Conservation (phyloP, 2,888 invertebrate genomes). For the Tenthredo distinguenda region DNA sequence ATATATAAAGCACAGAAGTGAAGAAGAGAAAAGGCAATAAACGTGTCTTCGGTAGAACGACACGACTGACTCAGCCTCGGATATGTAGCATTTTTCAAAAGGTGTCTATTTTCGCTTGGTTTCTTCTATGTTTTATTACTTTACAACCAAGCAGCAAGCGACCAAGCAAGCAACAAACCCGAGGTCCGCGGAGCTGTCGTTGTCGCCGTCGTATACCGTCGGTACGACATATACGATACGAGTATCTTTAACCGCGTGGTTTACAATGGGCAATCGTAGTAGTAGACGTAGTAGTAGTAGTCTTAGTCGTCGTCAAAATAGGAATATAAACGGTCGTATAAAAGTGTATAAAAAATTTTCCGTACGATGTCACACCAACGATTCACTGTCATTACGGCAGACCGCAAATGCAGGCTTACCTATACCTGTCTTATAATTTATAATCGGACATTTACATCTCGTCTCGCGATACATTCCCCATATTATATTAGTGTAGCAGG, state of each 20-base stretch:
- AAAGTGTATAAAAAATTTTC: background rate
- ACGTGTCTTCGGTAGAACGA: conserved; percentile 35
- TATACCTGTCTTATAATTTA: conserved; percentile 1
- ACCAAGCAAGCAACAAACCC: background rate
- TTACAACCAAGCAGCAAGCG: background rate
- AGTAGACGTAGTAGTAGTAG: background rate
- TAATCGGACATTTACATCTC: background rate
- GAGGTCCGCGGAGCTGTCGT: background rate
- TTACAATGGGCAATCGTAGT: conserved; percentile 19
- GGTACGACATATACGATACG: background rate
- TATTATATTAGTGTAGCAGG: background rate
- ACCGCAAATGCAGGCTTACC: conserved; percentile 3
- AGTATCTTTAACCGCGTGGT: conserved; percentile 26
- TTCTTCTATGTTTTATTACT: conserved; percentile 42
- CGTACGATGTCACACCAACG: conserved; percentile 1
- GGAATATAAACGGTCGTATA: background rate
- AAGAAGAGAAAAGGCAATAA: conserved; percentile 23
- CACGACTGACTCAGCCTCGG: conserved; percentile 39
- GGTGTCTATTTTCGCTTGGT: conserved; percentile 31
- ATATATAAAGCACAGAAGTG: background rate
- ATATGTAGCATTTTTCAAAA: conserved; percentile 36
- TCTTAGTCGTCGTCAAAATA: background rate
- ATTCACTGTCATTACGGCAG: background rate
- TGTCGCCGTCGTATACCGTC: background rate
- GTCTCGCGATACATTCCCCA: background rate